Conservation (phyloP, 2,113 vertebrate genomes). For the Gyps fulvus region DNA sequence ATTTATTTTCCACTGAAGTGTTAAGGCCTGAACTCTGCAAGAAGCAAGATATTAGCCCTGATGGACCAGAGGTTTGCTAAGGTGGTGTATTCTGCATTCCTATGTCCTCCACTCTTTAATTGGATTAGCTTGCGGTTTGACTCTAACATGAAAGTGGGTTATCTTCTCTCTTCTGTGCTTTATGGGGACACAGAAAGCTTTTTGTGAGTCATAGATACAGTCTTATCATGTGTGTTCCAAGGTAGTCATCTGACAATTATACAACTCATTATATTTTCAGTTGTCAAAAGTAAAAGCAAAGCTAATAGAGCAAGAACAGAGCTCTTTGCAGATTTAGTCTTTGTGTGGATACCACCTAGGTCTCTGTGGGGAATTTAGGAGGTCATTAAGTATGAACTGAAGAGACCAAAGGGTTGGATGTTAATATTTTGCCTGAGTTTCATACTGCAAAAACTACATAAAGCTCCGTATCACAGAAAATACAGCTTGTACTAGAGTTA, state of each 20-base stretch:
- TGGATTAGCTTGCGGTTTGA: conserved; percentile 7
- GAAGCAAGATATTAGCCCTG: background rate
- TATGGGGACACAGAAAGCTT: background rate
- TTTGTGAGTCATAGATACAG: background rate
- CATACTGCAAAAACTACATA: background rate
- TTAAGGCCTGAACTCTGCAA: background rate
- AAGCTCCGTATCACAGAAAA: background rate
- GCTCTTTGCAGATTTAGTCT: background rate
- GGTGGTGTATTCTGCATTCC: background rate
- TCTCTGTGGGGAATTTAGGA: background rate
- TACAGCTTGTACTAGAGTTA: background rate
- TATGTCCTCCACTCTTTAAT: background rate
- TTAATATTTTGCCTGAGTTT: background rate
- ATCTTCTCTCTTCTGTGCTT: background rate
- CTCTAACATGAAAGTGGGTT: background rate
- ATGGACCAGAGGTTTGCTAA: background rate
- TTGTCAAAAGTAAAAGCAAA: background rate
- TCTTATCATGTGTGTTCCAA: background rate
- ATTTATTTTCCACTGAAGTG: conserved; percentile 13
- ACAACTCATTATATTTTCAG: background rate
- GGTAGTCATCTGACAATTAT: background rate
- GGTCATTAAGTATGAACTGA: background rate
- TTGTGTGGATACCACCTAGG: background rate
- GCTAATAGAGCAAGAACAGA: background rate
- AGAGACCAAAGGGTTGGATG: background rate